These are phyloP conservation scores for Acrocephalus scirpaceus DNA, from an alignment of 2,797 vertebrate genomes.

Conservation along the genomic window DNA sequence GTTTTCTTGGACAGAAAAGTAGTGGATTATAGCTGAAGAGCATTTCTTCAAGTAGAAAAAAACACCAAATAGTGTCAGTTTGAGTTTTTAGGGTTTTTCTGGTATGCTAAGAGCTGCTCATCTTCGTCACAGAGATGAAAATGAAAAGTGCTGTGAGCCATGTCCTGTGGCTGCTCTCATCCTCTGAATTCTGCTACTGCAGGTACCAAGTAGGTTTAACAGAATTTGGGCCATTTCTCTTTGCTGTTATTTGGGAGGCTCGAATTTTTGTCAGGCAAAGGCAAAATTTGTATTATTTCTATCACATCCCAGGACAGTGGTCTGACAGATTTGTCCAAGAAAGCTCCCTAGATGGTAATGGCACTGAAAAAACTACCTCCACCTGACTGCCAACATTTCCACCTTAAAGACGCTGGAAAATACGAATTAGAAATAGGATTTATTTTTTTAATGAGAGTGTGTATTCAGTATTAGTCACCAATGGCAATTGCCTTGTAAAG, in stretches of 20 bases:
- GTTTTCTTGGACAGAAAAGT: not conserved
- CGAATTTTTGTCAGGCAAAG: not conserved
- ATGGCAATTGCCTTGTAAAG: slow-evolving; percentile 25
- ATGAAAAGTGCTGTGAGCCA: not conserved
- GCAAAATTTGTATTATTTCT: not conserved
- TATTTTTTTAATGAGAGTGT: not conserved
- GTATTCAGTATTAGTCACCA: not conserved
- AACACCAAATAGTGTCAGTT: not conserved
- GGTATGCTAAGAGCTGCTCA: not conserved
- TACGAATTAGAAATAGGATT: not conserved
- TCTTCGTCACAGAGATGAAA: not conserved
- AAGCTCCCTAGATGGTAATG: not conserved
- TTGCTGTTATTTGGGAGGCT: not conserved
- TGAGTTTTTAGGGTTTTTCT: not conserved
- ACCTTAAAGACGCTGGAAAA: not conserved
- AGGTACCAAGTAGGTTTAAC: fast-evolving
- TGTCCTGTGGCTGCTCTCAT: not conserved
- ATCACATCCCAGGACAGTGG: not conserved
- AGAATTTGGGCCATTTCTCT: not conserved
- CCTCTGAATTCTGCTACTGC: not conserved
- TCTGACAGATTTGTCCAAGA: not conserved
- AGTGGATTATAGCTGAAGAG: not conserved
- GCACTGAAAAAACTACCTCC: not conserved
- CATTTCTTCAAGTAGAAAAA: not conserved
- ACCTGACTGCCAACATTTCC: not conserved